Evolutionary conservation across 2,888 invertebrate species (phyloP).

Genomic region (Pristionchus japonicus): DNA sequence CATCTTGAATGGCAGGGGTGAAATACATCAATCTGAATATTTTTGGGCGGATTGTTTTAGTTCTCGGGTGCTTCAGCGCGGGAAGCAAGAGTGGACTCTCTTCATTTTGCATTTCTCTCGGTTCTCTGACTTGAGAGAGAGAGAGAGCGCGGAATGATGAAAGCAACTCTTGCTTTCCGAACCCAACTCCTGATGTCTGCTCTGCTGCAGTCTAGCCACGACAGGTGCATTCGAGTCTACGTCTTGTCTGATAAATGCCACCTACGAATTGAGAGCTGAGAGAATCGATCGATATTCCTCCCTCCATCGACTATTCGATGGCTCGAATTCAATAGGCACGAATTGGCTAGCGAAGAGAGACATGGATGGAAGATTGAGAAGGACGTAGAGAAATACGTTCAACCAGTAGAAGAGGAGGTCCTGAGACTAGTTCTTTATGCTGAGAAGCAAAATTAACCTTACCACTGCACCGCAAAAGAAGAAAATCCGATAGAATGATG

Average conservation of each 20-base stretch:
- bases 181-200: too few species aligned
- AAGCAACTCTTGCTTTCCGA: too few species aligned
- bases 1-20: background rate
- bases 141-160: too few species aligned
- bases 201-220: too few species aligned
- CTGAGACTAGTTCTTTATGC: too few species aligned
- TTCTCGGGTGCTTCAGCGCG: too few species aligned
- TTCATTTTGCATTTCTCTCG: too few species aligned
- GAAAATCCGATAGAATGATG: background rate
- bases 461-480: background rate
- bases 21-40: background rate
- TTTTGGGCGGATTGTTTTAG: too few species aligned
- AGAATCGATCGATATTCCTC: background rate
- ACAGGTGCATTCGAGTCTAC: too few species aligned
- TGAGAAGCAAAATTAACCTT: background rate
- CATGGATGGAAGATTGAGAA: background rate
- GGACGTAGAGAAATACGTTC: background rate
- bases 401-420: background rate
- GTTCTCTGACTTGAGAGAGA: too few species aligned
- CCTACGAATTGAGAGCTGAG: background rate
- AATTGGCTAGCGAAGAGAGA: background rate
- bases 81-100: too few species aligned
- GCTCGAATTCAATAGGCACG: background rate
- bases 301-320: background rate
- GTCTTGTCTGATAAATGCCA: too few species aligned